These are phyloP conservation scores for Phymorhynchus buccinoides DNA, from an alignment of 1,140 invertebrate species.

Conservation along the genomic window DNA sequence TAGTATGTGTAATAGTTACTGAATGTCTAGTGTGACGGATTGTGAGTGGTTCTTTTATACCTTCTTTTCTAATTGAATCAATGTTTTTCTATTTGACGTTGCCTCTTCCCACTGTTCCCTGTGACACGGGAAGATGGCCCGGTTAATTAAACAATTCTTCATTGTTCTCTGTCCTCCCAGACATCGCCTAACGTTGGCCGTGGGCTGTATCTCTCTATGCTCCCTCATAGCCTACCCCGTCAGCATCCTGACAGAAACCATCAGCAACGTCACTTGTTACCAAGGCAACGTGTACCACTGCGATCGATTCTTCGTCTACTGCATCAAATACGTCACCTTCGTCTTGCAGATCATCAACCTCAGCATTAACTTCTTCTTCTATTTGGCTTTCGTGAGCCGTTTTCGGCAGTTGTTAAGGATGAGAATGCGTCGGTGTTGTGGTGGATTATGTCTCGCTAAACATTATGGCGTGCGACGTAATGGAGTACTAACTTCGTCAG, in stretches of 20 bases:
- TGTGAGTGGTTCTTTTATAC: too few species aligned
- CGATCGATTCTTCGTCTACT: constrained; percentile 5
- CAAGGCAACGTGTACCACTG: not conserved
- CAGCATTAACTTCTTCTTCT: constrained; percentile 20
- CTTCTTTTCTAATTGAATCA: too few species aligned
- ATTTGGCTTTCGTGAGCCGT: not conserved
- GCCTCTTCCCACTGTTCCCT: too few species aligned
- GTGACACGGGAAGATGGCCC: not conserved
- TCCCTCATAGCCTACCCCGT: constrained; percentile 4
- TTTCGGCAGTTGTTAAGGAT: not conserved
- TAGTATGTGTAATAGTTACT: too few species aligned
- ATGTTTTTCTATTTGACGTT: too few species aligned
- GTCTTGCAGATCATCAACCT: constrained; percentile 15
- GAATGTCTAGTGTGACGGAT: too few species aligned
- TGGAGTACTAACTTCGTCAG: too few species aligned
- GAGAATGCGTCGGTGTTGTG: not conserved
- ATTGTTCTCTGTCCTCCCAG: not conserved
- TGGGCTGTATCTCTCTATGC: not conserved
- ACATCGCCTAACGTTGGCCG: not conserved
- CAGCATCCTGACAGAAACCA: not conserved
- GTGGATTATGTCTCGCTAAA: not conserved
- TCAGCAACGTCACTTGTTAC: not conserved
- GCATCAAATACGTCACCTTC: constrained; percentile 17
- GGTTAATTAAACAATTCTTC: not conserved
- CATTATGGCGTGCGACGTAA: too few species aligned